Conservation (phyloP, 2,797 vertebrate species). For the Sebastes diploproa region DNA sequence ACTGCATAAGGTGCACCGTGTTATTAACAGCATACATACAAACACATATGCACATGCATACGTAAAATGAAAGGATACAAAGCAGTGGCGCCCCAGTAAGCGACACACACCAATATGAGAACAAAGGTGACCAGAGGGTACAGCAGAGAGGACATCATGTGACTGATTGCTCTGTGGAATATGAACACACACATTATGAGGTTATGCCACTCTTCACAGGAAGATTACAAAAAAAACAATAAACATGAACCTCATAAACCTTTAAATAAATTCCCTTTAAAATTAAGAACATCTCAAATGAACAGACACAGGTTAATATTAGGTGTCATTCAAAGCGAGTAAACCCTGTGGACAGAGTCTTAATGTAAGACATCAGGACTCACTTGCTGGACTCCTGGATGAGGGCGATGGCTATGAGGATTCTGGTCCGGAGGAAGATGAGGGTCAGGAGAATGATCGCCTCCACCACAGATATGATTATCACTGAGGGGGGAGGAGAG, state of each 20-base stretch:
- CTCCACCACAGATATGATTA: constrained; percentile 84
- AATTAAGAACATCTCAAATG: not conserved
- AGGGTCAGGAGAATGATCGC: constrained; percentile 84
- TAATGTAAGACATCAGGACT: not conserved
- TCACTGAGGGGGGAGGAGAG: constrained; percentile 79
- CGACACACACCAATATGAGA: constrained; percentile 88
- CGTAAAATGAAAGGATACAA: constrained; percentile 87
- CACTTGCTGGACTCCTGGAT: constrained; percentile 92
- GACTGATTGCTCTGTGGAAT: constrained; percentile 83
- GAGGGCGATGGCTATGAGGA: constrained; percentile 89
- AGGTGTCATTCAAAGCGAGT: not conserved
- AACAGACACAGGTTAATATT: not conserved
- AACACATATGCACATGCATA: not conserved
- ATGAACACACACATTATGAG: constrained; percentile 13
- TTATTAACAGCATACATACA: not conserved
- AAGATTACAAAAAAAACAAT: not conserved
- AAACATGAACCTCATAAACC: not conserved
- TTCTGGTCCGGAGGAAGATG: constrained; percentile 88
- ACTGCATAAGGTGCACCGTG: not conserved
- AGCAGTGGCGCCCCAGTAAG: constrained; percentile 88
- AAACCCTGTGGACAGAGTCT: not conserved
- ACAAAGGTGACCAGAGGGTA: constrained; percentile 90
- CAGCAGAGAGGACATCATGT: constrained; percentile 88
- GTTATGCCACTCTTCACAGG: not conserved
- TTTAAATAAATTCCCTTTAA: not conserved